These are phyloP conservation scores for Ochlodes sylvanus DNA, from an alignment of 2,888 invertebrate genomes.

Conservation along the genomic window DNA sequence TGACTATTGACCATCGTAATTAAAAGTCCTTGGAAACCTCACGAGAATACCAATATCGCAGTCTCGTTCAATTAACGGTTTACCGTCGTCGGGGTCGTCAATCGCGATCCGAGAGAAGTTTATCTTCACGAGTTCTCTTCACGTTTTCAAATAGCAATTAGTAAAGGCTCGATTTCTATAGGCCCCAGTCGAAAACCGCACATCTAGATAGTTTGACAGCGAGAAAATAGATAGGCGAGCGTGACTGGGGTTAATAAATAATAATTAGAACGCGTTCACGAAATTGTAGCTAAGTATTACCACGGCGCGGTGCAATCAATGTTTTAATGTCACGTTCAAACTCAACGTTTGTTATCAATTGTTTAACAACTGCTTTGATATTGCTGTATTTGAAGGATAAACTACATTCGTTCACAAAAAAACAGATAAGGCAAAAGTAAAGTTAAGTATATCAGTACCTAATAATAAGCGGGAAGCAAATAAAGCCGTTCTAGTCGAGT, in stretches of 20 bases:
- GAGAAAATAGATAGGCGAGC: conserved; percentile 26
- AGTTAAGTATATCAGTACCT: too few species aligned
- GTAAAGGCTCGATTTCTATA: conserved; percentile 19
- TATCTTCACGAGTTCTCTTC: not conserved
- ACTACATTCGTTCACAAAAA: too few species aligned
- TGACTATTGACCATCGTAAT: too few species aligned
- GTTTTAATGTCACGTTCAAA: conserved; percentile 19
- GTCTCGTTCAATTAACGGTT: not conserved
- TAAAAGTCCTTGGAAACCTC: not conserved
- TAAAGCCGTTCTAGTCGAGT: too few species aligned
- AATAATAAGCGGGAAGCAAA: too few species aligned
- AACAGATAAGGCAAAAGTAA: too few species aligned
- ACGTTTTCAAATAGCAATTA: conserved; percentile 18
- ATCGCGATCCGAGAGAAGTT: not conserved
- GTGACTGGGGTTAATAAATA: conserved; percentile 27
- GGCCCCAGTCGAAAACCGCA: conserved; percentile 10
- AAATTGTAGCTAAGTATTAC: conserved; percentile 10
- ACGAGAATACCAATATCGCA: not conserved
- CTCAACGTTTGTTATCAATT: conserved; percentile 9
- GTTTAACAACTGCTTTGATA: conserved; percentile 1
- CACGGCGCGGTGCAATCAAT: conserved; percentile 2
- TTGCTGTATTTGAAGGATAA: not conserved
- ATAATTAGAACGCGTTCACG: conserved; percentile 27
- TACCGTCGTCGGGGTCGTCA: not conserved
- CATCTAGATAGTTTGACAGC: conserved; percentile 24